Conservation (phyloP, 1,140 invertebrate species). For the Euura lappo region DNA sequence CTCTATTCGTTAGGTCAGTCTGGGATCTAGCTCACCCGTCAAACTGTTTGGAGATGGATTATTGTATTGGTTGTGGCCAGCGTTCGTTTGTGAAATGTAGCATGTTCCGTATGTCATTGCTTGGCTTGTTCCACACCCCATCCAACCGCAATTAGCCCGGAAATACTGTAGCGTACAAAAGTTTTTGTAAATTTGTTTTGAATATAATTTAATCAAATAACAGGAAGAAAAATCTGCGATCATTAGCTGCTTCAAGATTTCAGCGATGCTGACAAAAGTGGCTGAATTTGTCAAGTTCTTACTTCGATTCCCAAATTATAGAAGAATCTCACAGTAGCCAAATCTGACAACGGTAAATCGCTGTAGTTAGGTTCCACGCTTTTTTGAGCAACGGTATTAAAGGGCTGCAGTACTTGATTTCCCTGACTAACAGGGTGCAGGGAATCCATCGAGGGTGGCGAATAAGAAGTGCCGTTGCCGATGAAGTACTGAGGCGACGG, state of each 20-base stretch:
- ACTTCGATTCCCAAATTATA: slow-evolving; percentile 72
- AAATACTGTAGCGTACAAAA: slow-evolving; percentile 26
- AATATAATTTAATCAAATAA: slow-evolving; percentile 11
- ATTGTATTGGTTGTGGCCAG: not conserved
- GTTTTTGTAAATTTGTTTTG: slow-evolving; percentile 2
- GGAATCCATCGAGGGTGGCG: not conserved
- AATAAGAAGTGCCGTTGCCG: slow-evolving; percentile 2
- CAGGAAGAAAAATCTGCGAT: slow-evolving; percentile 7
- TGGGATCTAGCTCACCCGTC: not conserved
- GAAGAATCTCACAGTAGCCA: slow-evolving; percentile 68
- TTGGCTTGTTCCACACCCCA: slow-evolving; percentile 21
- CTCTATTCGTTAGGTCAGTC: too few relatives aligned
- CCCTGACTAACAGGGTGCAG: not conserved
- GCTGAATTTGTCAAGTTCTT: slow-evolving; percentile 19
- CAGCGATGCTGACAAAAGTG: not conserved
- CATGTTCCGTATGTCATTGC: not conserved
- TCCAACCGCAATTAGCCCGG: slow-evolving; percentile 24
- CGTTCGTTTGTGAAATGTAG: not conserved
- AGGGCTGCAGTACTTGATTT: slow-evolving; percentile 20
- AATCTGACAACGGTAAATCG: slow-evolving; percentile 67
- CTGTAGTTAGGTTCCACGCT: slow-evolving; percentile 62
- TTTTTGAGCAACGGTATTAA: slow-evolving; percentile 60
- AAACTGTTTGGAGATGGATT: not conserved
- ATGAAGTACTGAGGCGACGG: not conserved
- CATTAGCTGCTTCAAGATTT: slow-evolving; percentile 3